Evolutionary conservation across 2,113 vertebrate genomes (phyloP).

Genomic region (Speoplatyrhinus poulsoni): DNA sequence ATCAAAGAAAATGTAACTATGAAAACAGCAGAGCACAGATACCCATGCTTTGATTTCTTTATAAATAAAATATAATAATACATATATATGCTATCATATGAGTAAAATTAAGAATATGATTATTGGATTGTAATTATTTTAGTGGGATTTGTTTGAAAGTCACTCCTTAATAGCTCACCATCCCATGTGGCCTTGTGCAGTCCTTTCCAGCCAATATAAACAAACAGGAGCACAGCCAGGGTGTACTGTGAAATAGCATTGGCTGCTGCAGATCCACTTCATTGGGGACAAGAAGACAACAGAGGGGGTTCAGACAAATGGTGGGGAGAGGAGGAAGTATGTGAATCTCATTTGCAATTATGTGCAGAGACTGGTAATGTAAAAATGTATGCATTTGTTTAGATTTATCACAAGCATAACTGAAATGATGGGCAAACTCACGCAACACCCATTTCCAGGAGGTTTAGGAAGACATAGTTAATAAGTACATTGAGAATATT

Average conservation of each 20-base stretch:
- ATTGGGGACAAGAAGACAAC: slow-evolving; percentile 22
- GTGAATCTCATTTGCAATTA: background rate
- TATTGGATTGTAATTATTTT: too few relatives aligned
- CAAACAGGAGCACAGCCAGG: slow-evolving; percentile 75
- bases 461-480: slow-evolving; percentile 84
- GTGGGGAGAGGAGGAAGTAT: background rate
- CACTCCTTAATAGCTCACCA: slow-evolving; percentile 69
- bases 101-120: too few relatives aligned
- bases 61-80: too few relatives aligned
- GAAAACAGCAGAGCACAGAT: background rate
- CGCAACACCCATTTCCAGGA: slow-evolving; percentile 84
- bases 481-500: slow-evolving; percentile 86
- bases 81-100: too few relatives aligned
- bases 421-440: slow-evolving; percentile 74
- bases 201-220: slow-evolving; percentile 80
- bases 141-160: too few relatives aligned
- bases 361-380: background rate
- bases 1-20: background rate
- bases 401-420: background rate
- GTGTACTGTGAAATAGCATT: slow-evolving; percentile 85
- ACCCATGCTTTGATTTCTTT: too few relatives aligned
- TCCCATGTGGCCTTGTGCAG: slow-evolving; percentile 86
- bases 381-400: background rate
- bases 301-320: background rate
- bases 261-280: slow-evolving; percentile 87